Evolutionary conservation across 2,888 invertebrate genomes (phyloP), one percentile per base, ranked within the genome.

Genomic region (Drosophila neotestacea): DNA sequence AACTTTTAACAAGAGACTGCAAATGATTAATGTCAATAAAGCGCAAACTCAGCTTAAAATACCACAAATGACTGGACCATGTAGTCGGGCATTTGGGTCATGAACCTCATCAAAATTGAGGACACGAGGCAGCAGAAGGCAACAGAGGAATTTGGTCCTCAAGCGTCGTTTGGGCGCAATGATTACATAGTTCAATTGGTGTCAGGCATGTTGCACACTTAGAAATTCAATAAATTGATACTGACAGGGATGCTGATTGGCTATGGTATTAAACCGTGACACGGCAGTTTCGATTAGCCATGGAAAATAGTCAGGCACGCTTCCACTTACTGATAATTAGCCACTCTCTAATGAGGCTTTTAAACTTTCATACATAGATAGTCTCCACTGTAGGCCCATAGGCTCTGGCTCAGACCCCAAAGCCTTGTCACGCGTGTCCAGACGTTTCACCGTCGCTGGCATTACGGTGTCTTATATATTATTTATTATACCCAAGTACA

Each of bases 11-110:
- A 85, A 81, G 88, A 76, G 62, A 50, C 76, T 81, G 88, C 79
- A 60, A 86, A 88, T 86, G 85, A 88, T 86, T 86, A 86, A 86
- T 88, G 85, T 85, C 88, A 86, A 86, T 86, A 86, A 78, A 83
- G 69, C 67, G 69, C 73, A 71, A 76, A 62, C 70, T 73, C 73
- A 69, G 66, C 68, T 52, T 42, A 74, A 76, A 73, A 74, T 55
- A 61, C 64, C 61, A 67, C 70, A 70, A 64, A 58, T 67, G 72
- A 71, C 70, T 62, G 63, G 42, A 13, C 38, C 47, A 47, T 47
- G 58, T 30, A 44, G 42, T 13, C 58, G 27, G 64, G 38, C 68
- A 79, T 85, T 81, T 85, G 75, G 88, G 85, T 88, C 85, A 70
- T 76, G 88, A 88, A 85, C 85, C 76, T 52, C 32, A 56, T 65